Evolutionary conservation across 2,888 invertebrate genomes (phyloP), one percentile per base, ranked within the genome.

Genomic region (Acanthoscelides obtectus): DNA sequence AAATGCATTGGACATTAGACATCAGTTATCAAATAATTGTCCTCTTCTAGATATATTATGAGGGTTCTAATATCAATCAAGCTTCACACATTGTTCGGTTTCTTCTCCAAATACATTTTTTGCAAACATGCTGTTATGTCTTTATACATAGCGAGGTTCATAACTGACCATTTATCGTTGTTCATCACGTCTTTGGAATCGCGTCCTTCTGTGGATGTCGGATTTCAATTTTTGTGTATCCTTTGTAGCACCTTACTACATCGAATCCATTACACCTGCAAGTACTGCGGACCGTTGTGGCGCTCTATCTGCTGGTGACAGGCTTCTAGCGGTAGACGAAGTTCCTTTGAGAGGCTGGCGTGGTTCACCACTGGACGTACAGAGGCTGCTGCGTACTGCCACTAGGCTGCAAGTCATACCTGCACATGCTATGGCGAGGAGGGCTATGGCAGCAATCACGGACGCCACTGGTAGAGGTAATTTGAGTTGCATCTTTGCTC

Each of bases 201-300:
- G n/a, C n/a, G n/a, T n/a, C n/a, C n/a, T n/a, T n/a, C n/a, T n/a
- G n/a, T n/a, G n/a, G n/a, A n/a, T n/a, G n/a, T n/a, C n/a, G n/a
- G n/a, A n/a, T n/a, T n/a, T n/a, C n/a, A n/a, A n/a, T n/a, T n/a
- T n/a, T n/a, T n/a, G n/a, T n/a, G n/a, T n/a, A n/a, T 45, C 12
- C 17, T 12, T 69, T 22, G 22, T 6, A 69, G 69, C 64, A 20
- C 20, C 64, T 20, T 69, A 20, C 73, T 85, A 81, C 72, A 91
- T 95, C 73, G 93, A 94, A 75, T 92, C 92, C 81, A 91, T 96
- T 77, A 86, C 93, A 73, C 93, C 95, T 6, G 96, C 95, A 2
- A 95, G 95, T 84, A 94, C 95, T 67, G 95, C 96, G 71, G 96
- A 96, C 85, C 89, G 96, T 83, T 97, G 97, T 83, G 98, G 98